phyloP scores from a whole-genome alignment of 1,140 invertebrate species.

The Hylaeus volcanicus region DNA sequence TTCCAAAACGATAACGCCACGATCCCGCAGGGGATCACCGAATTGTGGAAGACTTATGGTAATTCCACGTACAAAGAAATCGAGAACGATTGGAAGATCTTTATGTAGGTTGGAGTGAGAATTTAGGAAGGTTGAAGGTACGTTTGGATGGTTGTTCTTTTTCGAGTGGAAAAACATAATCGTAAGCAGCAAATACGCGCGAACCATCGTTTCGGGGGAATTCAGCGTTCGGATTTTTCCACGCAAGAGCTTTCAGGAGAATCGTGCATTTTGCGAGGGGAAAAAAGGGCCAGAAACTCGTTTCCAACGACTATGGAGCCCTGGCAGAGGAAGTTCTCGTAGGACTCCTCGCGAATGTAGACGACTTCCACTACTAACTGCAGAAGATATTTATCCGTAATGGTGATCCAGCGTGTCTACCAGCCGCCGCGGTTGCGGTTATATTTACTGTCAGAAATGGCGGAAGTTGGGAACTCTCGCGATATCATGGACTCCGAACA shows the following conservation, averaged over 20 bases:
- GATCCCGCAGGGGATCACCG: not conserved
- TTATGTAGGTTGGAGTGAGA: not conserved
- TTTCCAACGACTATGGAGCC: not conserved
- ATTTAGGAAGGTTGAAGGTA: conserved; percentile 3
- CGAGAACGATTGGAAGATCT: not conserved
- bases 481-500: not conserved
- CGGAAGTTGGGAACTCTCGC: not conserved
- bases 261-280: not conserved
- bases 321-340: not conserved
- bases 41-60: not conserved
- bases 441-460: not conserved
- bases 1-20: no score
- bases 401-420: conserved; percentile 16
- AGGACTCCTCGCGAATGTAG: not conserved
- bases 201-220: conserved; percentile 29
- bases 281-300: conserved; percentile 5
- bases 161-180: conserved; percentile 30
- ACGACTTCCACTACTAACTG: not conserved
- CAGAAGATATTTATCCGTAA: conserved; percentile 17
- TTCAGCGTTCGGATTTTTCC: conserved; percentile 17
- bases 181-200: conserved; percentile 53
- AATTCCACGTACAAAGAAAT: not conserved
- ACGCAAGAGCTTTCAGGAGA: not conserved
- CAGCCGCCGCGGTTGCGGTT: not conserved
- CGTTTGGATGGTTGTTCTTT: conserved; percentile 3